These are phyloP conservation scores for Borostomias antarcticus DNA, from an alignment of 2,797 vertebrate genomes.

Conservation along the genomic window DNA sequence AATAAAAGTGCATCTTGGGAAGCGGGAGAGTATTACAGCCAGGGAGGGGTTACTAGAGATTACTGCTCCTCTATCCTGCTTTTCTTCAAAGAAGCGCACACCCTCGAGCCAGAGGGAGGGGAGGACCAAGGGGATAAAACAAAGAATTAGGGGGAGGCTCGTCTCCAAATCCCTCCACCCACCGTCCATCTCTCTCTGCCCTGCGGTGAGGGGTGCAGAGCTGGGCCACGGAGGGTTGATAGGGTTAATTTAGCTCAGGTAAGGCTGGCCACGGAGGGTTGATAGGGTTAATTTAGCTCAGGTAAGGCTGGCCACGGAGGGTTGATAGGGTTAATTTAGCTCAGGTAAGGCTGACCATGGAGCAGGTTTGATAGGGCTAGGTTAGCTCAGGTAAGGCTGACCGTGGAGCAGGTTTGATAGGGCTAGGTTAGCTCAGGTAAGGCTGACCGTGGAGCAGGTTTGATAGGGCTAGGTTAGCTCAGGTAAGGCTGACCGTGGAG, in stretches of 20 bases:
- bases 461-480: no score
- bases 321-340: neutral
- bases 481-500: no score
- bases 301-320: no score
- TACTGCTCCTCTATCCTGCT: conserved; percentile 72
- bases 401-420: no score
- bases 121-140: conserved; percentile 55
- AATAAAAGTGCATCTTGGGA: conserved; percentile 70
- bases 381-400: neutral
- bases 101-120: conserved; percentile 51
- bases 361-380: neutral
- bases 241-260: neutral
- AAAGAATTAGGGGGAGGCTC: conserved; percentile 59
- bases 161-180: conserved; percentile 25
- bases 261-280: neutral
- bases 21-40: conserved; percentile 72
- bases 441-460: no score
- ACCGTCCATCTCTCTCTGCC: conserved; percentile 7
- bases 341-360: no score
- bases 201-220: neutral
- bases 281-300: neutral
- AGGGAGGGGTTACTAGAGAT: conserved; percentile 71
- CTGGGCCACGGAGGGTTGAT: neutral
- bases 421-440: no score
- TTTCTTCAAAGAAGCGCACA: conserved; percentile 71